These are phyloP conservation scores for Athene cunicularia DNA, from an alignment of 2,113 vertebrate species.

Conservation along the genomic window DNA sequence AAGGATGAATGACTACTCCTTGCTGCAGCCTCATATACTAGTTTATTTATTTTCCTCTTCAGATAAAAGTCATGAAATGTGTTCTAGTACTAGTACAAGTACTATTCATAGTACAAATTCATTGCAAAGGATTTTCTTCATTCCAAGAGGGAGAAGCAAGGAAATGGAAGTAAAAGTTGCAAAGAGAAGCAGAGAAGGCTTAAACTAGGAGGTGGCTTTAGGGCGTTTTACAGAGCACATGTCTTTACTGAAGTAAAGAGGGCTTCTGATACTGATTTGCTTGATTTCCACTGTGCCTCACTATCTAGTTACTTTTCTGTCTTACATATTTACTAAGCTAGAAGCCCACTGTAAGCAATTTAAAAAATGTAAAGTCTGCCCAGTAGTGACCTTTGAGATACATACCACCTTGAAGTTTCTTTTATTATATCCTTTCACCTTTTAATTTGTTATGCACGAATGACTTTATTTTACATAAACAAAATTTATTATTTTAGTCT, in stretches of 20 bases:
- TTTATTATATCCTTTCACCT: neutral
- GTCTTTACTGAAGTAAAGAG: neutral
- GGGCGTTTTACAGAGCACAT: neutral
- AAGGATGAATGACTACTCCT: neutral
- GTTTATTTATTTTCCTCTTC: neutral
- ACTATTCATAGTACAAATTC: neutral
- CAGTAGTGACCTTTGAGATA: neutral
- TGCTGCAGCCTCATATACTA: neutral
- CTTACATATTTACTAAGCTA: neutral
- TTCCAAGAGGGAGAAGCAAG: neutral
- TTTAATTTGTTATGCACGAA: neutral
- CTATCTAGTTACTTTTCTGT: neutral
- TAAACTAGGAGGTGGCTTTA: neutral
- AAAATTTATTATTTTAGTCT: neutral
- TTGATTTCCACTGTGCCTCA: neutral
- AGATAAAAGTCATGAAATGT: neutral
- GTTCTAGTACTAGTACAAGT: neutral
- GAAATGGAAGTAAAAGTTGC: neutral
- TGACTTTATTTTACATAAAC: neutral
- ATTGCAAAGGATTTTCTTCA: neutral
- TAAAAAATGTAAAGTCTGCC: neutral
- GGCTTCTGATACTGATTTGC: neutral
- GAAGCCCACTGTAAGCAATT: neutral
- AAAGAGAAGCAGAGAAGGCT: neutral
- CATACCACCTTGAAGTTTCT: neutral